phyloP scores from a whole-genome alignment of 2,888 invertebrate genomes.

The Ellobium chinense region DNA sequence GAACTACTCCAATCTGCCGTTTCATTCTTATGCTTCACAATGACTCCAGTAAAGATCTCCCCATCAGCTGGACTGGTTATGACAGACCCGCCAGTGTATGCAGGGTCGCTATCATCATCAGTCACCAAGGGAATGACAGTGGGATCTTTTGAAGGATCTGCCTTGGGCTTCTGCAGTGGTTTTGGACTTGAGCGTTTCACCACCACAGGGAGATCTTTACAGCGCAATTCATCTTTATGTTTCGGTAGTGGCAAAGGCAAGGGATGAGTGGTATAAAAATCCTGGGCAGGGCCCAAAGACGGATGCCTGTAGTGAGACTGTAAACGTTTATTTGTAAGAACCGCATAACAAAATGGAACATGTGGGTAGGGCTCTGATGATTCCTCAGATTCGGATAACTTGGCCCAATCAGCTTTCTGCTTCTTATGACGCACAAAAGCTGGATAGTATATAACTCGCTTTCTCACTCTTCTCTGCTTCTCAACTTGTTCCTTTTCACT shows the following conservation, averaged over 20 bases:
- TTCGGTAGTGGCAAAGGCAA: not conserved
- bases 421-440: not conserved
- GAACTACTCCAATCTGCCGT: constrained; percentile 36
- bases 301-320: not conserved
- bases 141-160: constrained; percentile 32
- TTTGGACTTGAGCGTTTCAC: constrained; percentile 14
- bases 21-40: constrained; percentile 1
- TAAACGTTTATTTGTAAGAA: not conserved
- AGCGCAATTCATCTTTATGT: not conserved
- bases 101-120: constrained; percentile 17
- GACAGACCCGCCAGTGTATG: constrained; percentile 32
- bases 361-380: not conserved
- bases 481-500: not conserved
- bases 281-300: not conserved
- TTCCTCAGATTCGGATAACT: not conserved
- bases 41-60: constrained; percentile 36
- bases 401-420: constrained; percentile 7
- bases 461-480: not conserved
- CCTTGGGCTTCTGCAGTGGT: not conserved
- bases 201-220: not conserved
- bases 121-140: constrained; percentile 21
- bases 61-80: constrained; percentile 7
- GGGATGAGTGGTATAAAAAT: not conserved
- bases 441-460: not conserved
- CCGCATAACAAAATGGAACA: constrained; percentile 8